phyloP scores from a whole-genome alignment of 2,888 invertebrate genomes.

The Trachelus troglodyta region DNA sequence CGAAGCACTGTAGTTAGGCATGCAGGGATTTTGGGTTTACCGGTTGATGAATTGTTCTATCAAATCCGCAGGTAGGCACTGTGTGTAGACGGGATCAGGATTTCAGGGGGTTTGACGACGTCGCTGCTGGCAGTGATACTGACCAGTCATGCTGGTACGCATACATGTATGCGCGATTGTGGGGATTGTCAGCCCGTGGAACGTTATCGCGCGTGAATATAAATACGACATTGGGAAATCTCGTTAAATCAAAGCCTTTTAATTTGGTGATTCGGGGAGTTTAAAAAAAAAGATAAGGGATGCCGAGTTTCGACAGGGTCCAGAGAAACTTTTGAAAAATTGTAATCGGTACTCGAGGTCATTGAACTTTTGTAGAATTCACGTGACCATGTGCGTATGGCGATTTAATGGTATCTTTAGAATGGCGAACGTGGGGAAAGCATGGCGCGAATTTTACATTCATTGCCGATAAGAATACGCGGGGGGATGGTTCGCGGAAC shows the following conservation, averaged over 20 bases:
- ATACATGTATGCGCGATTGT: background rate
- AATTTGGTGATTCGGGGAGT: background rate
- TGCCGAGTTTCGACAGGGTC: background rate
- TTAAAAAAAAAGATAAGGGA: too few species aligned
- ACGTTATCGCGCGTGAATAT: background rate
- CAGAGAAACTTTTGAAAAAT: background rate
- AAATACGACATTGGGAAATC: conserved; percentile 8
- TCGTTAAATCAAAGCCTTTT: background rate
- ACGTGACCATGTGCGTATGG: background rate
- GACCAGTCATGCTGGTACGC: background rate
- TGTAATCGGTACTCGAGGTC: background rate
- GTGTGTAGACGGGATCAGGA: background rate
- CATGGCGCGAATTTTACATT: background rate
- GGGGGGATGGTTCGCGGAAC: background rate
- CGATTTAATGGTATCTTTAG: background rate
- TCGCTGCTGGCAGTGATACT: background rate
- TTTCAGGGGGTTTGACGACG: background rate
- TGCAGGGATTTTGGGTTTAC: conserved; percentile 31
- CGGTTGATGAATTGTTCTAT: conserved; percentile 35
- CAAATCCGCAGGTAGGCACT: conserved; percentile 16
- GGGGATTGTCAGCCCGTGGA: background rate
- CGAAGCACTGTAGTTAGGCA: conserved; percentile 15
- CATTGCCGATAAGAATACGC: background rate
- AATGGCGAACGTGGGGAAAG: background rate
- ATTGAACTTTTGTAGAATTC: background rate